Conservation (phyloP, 2,797 vertebrate species). For the Gymnothorax reevesii region DNA sequence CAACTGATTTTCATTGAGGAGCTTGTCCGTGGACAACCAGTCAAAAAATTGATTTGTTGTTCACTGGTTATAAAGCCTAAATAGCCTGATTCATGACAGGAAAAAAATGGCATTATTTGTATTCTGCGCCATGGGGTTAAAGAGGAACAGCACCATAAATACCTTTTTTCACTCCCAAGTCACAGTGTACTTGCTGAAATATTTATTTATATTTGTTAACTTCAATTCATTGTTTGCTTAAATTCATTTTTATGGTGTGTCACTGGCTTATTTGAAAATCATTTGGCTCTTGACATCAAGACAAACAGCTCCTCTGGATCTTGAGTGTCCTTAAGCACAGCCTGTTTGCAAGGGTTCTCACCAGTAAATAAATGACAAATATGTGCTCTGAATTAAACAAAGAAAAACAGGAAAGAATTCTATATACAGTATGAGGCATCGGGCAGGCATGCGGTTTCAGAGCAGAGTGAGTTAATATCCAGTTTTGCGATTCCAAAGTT, state of each 20-base stretch:
- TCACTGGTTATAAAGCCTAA: too few species aligned
- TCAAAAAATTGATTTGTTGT: too few species aligned
- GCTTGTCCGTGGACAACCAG: too few species aligned
- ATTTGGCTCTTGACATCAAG: not conserved
- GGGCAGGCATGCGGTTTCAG: not conserved
- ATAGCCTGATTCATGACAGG: too few species aligned
- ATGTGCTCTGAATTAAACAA: not conserved
- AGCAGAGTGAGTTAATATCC: too few species aligned
- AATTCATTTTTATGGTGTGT: not conserved
- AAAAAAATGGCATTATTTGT: too few species aligned
- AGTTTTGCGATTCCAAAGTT: too few species aligned
- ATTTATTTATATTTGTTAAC: constrained; percentile 3
- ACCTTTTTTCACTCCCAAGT: not conserved
- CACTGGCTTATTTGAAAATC: constrained; percentile 6
- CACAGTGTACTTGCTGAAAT: not conserved
- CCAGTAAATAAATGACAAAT: not conserved
- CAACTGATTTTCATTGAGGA: too few species aligned
- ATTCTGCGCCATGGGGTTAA: not conserved
- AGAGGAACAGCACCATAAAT: not conserved
- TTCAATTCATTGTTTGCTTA: constrained; percentile 13
- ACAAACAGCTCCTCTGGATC: constrained; percentile 1
- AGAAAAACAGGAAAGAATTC: not conserved
- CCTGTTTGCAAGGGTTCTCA: not conserved
- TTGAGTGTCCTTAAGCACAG: not conserved
- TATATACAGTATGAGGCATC: not conserved